Percentiles rank a stretch among this genome's conserved stretches.
phyloP scores from a whole-genome alignment of 2,888 invertebrate species.

The Pteria penguin region DNA sequence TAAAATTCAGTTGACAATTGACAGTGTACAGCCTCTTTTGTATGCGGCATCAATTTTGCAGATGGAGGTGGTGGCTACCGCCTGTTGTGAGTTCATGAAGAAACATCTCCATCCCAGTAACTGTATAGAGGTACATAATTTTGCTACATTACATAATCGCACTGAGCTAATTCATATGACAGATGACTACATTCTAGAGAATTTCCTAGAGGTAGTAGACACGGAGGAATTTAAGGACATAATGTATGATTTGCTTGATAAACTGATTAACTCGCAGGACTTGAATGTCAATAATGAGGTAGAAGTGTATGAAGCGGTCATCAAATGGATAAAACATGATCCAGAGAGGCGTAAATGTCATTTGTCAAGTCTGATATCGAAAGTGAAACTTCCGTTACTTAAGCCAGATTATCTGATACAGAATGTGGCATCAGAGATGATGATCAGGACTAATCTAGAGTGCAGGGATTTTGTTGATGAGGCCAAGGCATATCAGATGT shows the following conservation, averaged over 20 bases:
- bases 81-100: constrained; percentile 81
- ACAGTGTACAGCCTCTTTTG: constrained; percentile 81
- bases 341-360: constrained; percentile 65
- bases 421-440: constrained; percentile 75
- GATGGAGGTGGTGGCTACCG: constrained; percentile 80
- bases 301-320: constrained; percentile 79
- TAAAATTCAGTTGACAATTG: constrained; percentile 77
- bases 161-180: constrained; percentile 74
- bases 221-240: constrained; percentile 76
- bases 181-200: constrained; percentile 75
- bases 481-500: constrained; percentile 80
- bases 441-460: constrained; percentile 72
- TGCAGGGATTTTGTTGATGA: constrained; percentile 81
- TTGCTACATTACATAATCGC: constrained; percentile 81
- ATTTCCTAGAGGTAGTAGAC: constrained; percentile 74
- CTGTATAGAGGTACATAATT: constrained; percentile 80
- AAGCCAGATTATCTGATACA: constrained; percentile 77
- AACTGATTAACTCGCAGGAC: constrained; percentile 72
- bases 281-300: constrained; percentile 74
- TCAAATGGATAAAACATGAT: constrained; percentile 80
- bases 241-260: constrained; percentile 68
- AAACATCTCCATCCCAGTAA: constrained; percentile 80
- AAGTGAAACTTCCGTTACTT: constrained; percentile 80
- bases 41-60: constrained; percentile 81
- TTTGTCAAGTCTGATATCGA: constrained; percentile 73